A percentile compares a stretch with the other conserved stretches of the same genome.
These are phyloP conservation scores for Mayetiola destructor DNA, from an alignment of 2,888 invertebrate species.

Conservation along the genomic window DNA sequence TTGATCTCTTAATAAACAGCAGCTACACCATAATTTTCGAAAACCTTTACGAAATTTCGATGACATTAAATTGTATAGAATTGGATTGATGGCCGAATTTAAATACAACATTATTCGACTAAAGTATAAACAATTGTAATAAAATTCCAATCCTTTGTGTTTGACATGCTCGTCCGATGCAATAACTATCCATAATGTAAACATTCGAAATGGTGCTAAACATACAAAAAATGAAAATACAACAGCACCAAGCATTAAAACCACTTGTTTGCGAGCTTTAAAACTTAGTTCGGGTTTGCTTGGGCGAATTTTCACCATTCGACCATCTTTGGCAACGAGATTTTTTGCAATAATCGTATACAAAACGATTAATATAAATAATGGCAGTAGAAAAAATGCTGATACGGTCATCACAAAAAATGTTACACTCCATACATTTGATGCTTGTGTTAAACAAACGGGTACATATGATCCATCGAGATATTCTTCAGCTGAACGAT, in stretches of 20 bases:
- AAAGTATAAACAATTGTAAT: constrained; percentile 70
- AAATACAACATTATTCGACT: constrained; percentile 75
- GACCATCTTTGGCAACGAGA: constrained; percentile 51
- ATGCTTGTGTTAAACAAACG: constrained; percentile 66
- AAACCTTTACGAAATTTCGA: constrained; percentile 78
- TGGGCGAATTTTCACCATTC: constrained; percentile 49
- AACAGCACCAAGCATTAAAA: constrained; percentile 73
- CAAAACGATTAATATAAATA: constrained; percentile 60
- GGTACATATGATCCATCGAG: constrained; percentile 54
- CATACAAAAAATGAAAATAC: constrained; percentile 80
- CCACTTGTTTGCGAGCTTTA: constrained; percentile 66
- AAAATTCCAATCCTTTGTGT: constrained; percentile 57
- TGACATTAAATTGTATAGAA: constrained; percentile 84
- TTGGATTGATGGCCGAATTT: constrained; percentile 81
- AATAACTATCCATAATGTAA: constrained; percentile 70
- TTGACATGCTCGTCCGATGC: constrained; percentile 53
- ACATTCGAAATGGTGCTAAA: constrained; percentile 69
- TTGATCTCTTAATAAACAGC: constrained; percentile 18
- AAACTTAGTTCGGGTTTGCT: constrained; percentile 59
- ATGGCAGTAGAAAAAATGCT: constrained; percentile 66
- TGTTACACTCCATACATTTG: constrained; percentile 57
- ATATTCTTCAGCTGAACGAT: constrained; percentile 46
- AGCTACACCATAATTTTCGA: constrained; percentile 48
- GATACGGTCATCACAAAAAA: constrained; percentile 68
- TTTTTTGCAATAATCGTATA: constrained; percentile 75